phyloP scores from a whole-genome alignment of 1,140 invertebrate genomes.

The Zaprionus taronus region DNA sequence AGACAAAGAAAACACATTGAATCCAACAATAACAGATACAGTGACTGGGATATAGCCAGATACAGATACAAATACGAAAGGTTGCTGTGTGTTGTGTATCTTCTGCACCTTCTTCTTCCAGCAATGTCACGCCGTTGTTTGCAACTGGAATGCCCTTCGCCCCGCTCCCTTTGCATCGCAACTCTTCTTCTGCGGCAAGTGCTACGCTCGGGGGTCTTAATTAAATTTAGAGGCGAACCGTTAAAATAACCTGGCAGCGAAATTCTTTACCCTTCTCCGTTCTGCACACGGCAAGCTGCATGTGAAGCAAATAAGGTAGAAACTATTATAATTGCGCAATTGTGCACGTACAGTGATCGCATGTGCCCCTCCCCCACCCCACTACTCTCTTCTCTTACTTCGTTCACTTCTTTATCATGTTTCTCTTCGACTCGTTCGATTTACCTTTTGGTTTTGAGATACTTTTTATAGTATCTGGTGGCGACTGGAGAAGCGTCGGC shows the following conservation, averaged over 20 bases:
- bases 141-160: conserved; percentile 26
- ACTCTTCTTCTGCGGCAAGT: not conserved
- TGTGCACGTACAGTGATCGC: conserved; percentile 37
- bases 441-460: conserved; percentile 65
- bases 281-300: conserved; percentile 37
- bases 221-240: conserved; percentile 70
- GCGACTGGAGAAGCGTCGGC: not conserved
- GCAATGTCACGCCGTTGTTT: conserved; percentile 45
- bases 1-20: not conserved
- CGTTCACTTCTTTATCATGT: not conserved
- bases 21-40: conserved; percentile 38
- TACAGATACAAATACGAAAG: conserved; percentile 8
- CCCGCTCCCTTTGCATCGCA: not conserved
- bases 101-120: not conserved
- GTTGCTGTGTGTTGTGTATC: not conserved
- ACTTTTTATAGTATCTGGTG: conserved; percentile 53
- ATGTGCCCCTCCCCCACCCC: not conserved
- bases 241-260: conserved; percentile 63
- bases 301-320: conserved; percentile 26
- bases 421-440: conserved; percentile 6
- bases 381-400: not conserved
- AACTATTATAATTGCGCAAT: conserved; percentile 54
- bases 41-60: conserved; percentile 12
- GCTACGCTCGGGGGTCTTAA: conserved; percentile 38
- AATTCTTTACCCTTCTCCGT: conserved; percentile 43